A percentile compares a stretch with the other conserved stretches of the same genome.
These are phyloP conservation scores for Operophtera brumata DNA, from an alignment of 2,888 invertebrate species.

Conservation along the genomic window DNA sequence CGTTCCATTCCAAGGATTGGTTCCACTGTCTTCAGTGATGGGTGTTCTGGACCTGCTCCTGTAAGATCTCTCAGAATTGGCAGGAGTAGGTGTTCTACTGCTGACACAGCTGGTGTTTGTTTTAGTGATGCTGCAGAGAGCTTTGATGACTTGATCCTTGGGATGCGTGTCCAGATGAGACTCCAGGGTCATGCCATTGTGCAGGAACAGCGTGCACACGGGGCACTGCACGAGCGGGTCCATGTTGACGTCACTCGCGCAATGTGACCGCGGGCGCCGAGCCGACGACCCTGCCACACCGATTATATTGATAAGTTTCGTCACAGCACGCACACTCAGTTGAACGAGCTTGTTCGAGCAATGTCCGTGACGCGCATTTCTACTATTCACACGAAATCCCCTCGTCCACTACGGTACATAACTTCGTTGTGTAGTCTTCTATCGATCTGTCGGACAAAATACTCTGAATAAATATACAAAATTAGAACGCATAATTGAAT, in stretches of 20 bases:
- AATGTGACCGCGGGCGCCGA: slow-evolving; percentile 22
- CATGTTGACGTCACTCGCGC: slow-evolving; percentile 53
- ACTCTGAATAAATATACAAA: slow-evolving; percentile 59
- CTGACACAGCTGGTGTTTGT: slow-evolving; percentile 60
- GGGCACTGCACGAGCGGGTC: slow-evolving; percentile 84
- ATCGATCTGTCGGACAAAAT: slow-evolving; percentile 77
- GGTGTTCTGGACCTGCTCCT: slow-evolving; percentile 68
- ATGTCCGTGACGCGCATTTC: slow-evolving; percentile 71
- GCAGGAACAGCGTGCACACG: slow-evolving; percentile 90
- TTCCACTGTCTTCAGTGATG: slow-evolving; percentile 56
- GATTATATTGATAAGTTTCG: slow-evolving; percentile 44
- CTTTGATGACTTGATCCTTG: slow-evolving; percentile 93
- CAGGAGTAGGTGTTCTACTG: slow-evolving; percentile 67
- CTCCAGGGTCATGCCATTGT: slow-evolving; percentile 90
- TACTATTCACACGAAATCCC: slow-evolving; percentile 64
- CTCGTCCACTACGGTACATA: slow-evolving; percentile 65
- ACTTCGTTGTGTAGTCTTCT: slow-evolving; percentile 66
- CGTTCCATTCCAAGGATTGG: slow-evolving; percentile 52
- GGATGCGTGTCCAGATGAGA: slow-evolving; percentile 92
- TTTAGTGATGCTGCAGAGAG: slow-evolving; percentile 80
- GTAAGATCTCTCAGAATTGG: slow-evolving; percentile 66
- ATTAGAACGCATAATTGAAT: slow-evolving; percentile 52
- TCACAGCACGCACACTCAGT: slow-evolving; percentile 57
- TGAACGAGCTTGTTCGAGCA: slow-evolving; percentile 54
- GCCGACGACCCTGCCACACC: slow-evolving; percentile 31